Evolutionary conservation across 2,113 vertebrate genomes (phyloP).

Genomic region (Odocoileus virginianus): DNA sequence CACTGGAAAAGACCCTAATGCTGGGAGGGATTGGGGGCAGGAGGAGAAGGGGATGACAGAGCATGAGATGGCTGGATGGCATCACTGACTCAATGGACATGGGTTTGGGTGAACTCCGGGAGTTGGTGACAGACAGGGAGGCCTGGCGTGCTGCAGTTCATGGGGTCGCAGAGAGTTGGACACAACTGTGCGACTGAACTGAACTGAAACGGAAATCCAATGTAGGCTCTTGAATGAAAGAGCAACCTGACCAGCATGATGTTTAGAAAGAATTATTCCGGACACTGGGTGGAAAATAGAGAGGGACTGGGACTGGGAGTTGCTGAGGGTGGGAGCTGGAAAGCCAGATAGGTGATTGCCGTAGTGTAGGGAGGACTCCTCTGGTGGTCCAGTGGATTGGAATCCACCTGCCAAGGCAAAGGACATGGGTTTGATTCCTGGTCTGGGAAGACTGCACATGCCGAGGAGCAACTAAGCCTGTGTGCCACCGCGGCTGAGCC

Average conservation of each 20-base stretch:
- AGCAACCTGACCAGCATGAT: not conserved
- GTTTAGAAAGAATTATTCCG: not conserved
- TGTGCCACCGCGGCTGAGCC: not conserved
- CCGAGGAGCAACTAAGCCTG: not conserved
- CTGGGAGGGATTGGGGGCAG: too few species aligned
- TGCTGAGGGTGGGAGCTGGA: not conserved
- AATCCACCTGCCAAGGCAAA: not conserved
- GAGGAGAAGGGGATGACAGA: too few species aligned
- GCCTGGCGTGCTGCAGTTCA: too few species aligned
- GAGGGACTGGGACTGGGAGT: not conserved
- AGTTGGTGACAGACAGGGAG: too few species aligned
- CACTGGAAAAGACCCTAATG: too few species aligned
- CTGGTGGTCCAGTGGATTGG: not conserved
- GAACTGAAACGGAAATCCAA: not conserved
- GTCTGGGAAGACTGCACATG: not conserved
- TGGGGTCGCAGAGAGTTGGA: too few species aligned
- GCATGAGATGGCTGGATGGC: too few species aligned
- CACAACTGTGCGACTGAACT: too few species aligned
- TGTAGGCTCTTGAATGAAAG: fast-evolving
- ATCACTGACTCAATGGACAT: too few species aligned
- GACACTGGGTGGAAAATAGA: not conserved
- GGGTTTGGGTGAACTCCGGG: too few species aligned
- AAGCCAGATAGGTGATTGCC: too few species aligned
- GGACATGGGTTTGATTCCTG: not conserved
- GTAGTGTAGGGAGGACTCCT: too few species aligned